These are phyloP conservation scores for Oxyteleia sp. DNA, from an alignment of 2,888 invertebrate species.

Conservation along the genomic window DNA sequence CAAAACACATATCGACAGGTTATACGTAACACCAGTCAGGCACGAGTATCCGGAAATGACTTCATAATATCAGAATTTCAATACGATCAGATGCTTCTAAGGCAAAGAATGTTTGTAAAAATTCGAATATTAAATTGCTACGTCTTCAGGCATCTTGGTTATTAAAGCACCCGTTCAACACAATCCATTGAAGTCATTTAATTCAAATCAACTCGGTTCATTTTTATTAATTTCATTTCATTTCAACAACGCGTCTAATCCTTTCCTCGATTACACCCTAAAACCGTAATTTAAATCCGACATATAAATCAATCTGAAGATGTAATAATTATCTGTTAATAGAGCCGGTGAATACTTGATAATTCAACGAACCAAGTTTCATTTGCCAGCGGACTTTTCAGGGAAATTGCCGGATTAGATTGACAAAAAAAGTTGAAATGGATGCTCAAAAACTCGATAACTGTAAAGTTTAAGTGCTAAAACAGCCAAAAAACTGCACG, in stretches of 20 bases:
- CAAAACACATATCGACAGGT: constrained; percentile 23
- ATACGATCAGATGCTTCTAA: background rate
- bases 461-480: constrained; percentile 24
- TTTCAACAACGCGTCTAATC: background rate
- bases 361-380: constrained; percentile 26
- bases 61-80: constrained; percentile 4
- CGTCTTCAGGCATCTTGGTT: too few species aligned
- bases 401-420: constrained; percentile 27
- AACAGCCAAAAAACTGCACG: background rate
- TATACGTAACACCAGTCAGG: constrained; percentile 3
- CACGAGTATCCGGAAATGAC: background rate
- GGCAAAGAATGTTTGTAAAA: background rate
- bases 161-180: too few species aligned
- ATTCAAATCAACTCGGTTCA: too few species aligned
- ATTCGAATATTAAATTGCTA: background rate
- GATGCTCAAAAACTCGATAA: constrained; percentile 18
- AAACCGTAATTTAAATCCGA: background rate
- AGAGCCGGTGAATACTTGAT: constrained; percentile 32
- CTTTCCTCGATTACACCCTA: background rate
- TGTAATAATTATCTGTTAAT: constrained; percentile 32
- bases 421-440: constrained; percentile 14
- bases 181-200: too few species aligned
- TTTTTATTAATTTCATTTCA: too few species aligned
- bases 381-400: constrained; percentile 17
- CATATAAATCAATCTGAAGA: constrained; percentile 20